Percentiles rank a stretch among this genome's conserved stretches.
Evolutionary conservation across 2,797 vertebrate genomes (phyloP).

Genomic region (Takifugu ocellatus): DNA sequence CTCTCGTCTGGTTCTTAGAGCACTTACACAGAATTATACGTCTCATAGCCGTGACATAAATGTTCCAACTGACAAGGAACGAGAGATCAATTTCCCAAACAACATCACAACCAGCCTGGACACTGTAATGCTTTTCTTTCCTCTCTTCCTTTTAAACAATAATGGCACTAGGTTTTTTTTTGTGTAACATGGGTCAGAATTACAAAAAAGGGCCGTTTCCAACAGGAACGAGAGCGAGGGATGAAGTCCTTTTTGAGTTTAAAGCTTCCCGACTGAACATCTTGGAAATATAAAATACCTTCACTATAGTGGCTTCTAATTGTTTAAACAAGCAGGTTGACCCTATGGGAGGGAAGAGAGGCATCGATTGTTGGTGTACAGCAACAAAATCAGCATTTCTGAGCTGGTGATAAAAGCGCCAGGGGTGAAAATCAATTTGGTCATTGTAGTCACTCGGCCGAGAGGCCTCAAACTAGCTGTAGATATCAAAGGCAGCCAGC

Average conservation of each 20-base stretch:
- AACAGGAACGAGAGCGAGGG: constrained; percentile 1
- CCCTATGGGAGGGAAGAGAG: constrained; percentile 33
- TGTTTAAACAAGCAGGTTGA: constrained; percentile 43
- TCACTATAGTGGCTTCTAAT: constrained; percentile 16
- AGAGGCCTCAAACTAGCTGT: constrained; percentile 48
- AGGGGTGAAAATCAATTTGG: constrained; percentile 64
- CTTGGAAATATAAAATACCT: too few relatives aligned
- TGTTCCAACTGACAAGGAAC: not conserved
- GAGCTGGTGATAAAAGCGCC: constrained; percentile 50
- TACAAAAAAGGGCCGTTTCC: constrained; percentile 7
- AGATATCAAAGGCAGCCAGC: constrained; percentile 56
- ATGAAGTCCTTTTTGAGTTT: not conserved
- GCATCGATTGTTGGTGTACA: constrained; percentile 51
- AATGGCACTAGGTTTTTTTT: too few relatives aligned
- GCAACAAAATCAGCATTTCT: constrained; percentile 63
- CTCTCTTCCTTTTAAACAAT: too few relatives aligned
- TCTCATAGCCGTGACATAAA: constrained; percentile 2
- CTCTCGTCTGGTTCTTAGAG: constrained; percentile 16
- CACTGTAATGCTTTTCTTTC: too few relatives aligned
- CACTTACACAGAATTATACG: not conserved
- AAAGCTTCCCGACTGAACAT: too few relatives aligned
- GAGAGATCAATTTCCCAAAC: too few relatives aligned
- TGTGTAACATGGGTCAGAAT: too few relatives aligned
- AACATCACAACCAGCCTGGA: too few relatives aligned
- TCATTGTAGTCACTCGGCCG: constrained; percentile 49